A percentile compares a stretch with the other conserved stretches of the same genome.
Evolutionary conservation across 2,113 vertebrate species (phyloP).

Genomic region (Osmerus eperlanus): DNA sequence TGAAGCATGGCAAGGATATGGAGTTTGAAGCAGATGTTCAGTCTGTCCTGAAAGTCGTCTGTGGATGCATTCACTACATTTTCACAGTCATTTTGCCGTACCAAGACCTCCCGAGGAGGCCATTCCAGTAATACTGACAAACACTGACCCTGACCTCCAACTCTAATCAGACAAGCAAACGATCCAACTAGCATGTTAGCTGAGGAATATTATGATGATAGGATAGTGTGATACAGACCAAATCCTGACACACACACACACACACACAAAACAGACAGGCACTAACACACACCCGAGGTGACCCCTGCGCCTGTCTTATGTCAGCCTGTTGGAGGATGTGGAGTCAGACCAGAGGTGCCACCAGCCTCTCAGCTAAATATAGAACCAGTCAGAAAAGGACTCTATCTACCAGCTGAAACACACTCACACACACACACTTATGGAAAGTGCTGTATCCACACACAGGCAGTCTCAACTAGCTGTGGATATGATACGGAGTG

Average conservation of each 20-base stretch:
- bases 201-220: too few species aligned
- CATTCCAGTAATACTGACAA: too few species aligned
- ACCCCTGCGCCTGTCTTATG: not conserved
- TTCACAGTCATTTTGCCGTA: too few species aligned
- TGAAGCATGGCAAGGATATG: too few species aligned
- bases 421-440: not conserved
- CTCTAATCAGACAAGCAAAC: too few species aligned
- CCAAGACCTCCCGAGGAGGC: too few species aligned
- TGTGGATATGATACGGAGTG: slow-evolving; percentile 38
- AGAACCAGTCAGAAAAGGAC: not conserved
- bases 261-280: not conserved
- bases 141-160: too few species aligned
- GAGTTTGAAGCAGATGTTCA: too few species aligned
- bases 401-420: slow-evolving; percentile 3
- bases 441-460: slow-evolving; percentile 1
- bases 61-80: too few species aligned
- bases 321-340: not conserved
- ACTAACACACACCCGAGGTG: not conserved
- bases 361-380: slow-evolving; percentile 1
- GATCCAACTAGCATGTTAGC: too few species aligned
- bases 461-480: not conserved
- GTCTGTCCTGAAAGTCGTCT: too few species aligned
- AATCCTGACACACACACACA: not conserved
- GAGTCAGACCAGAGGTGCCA: not conserved
- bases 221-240: too few species aligned